Base-by-base conservation (phyloP, 64 coral and sea anemone species). In the Montipora sp. region DNA sequence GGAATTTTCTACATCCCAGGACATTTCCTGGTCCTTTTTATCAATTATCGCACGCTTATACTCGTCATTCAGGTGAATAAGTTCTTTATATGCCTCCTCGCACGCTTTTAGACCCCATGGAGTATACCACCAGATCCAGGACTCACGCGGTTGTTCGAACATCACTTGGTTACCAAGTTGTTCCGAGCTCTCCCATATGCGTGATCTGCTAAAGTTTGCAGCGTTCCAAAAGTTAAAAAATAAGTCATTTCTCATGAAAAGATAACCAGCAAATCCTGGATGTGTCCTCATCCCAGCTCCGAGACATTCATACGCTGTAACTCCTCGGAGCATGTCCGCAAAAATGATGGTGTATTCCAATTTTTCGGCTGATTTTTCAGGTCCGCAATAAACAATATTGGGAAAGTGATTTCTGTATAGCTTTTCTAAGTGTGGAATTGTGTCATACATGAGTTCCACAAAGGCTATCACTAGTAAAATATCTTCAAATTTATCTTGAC, bases 41-140 rank as follows among this genome's bases (percentile, higher is more conserved):
- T 77, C 80, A 19, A 15, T 87, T 88, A 81, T 84, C 20, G 70
- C 48, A 55, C 71, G 80, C 87, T 89, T 59, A 7, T 71, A 78
- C 11, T 59, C 91, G 27, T 84, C 69, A 75, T 98, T 98, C 7
- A 92, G 19, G 50, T 69, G 57, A 16, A 98, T 83, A 61, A 94
- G n/a, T 4, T 92, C 84, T 75, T 94, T 98, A 76, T 89, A 98
- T 49, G 92, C 95, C 18, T 94, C 77, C 77, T 97, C 83, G 74
- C 95, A 97, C 0, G 95, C 95, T 15, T 83, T 63, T 2, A 97
- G 80, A 0, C 95, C 95, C 95, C 95, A 97, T 0, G 92, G 92
- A 10, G 95, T 97, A 47, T 88, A 94, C 95, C 95, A 97, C 95
- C 95, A 97, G 51, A 97, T 94, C 95, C 95, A 98, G 2, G 90